Conservation (phyloP, 1,140 invertebrate genomes). For the Penaeus vannamei region DNA sequence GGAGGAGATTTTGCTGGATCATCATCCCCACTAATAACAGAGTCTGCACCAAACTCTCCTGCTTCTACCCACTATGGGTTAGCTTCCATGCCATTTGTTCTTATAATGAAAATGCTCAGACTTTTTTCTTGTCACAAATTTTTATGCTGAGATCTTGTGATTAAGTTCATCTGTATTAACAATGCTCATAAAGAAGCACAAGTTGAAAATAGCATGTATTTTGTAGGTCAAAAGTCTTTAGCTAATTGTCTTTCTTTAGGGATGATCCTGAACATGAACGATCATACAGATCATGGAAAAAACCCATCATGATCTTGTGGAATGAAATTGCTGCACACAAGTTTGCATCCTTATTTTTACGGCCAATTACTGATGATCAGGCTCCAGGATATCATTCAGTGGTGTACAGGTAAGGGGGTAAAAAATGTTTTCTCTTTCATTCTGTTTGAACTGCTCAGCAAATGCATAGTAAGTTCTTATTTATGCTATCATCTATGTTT, state of each 20-base stretch:
- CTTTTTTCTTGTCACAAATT: too few relatives aligned
- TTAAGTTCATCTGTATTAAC: too few relatives aligned
- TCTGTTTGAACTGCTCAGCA: too few relatives aligned
- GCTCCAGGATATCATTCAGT: constrained; percentile 86
- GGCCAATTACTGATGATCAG: constrained; percentile 90
- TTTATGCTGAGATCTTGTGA: too few relatives aligned
- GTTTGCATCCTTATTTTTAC: constrained; percentile 86
- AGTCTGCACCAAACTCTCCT: constrained; percentile 80
- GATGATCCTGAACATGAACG: constrained; percentile 74
- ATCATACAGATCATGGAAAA: constrained; percentile 89
- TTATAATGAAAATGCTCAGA: too few relatives aligned
- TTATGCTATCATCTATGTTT: too few relatives aligned
- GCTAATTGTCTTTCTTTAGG: constrained; percentile 69
- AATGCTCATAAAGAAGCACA: too few relatives aligned
- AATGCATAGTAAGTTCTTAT: too few relatives aligned
- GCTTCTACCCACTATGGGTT: constrained; percentile 71
- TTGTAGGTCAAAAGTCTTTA: not conserved
- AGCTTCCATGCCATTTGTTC: not conserved
- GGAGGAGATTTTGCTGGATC: constrained; percentile 52
- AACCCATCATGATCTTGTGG: constrained; percentile 89
- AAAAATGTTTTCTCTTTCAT: not conserved
- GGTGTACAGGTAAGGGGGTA: constrained; percentile 75
- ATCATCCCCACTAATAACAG: constrained; percentile 70
- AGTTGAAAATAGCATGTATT: not conserved
- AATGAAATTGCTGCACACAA: constrained; percentile 87